These are phyloP conservation scores for Castor canadensis DNA, from an alignment of 2,113 vertebrate genomes.

Conservation along the genomic window DNA sequence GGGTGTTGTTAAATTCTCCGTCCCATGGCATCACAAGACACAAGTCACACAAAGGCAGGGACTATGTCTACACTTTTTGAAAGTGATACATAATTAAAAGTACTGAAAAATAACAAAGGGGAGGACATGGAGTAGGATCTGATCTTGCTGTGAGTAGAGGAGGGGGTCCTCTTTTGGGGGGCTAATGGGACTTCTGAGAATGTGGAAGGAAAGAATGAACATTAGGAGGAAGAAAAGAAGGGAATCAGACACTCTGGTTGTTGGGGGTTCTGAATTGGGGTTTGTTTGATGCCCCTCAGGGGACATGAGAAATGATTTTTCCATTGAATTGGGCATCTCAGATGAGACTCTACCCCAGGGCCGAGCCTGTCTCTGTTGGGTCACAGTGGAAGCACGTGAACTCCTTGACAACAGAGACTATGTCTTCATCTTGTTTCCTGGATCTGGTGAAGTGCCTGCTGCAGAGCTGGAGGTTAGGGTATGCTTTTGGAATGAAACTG, in stretches of 20 bases:
- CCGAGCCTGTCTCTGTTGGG: not conserved
- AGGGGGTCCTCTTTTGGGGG: not conserved
- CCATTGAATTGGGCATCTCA: not conserved
- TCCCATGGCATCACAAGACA: not conserved
- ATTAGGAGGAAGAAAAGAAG: not conserved
- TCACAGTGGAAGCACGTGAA: not conserved
- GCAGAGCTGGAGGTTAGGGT: not conserved
- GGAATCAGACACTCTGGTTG: too few relatives aligned
- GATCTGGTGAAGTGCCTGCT: not conserved
- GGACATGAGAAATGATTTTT: not conserved
- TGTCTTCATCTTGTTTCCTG: not conserved
- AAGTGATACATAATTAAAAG: not conserved
- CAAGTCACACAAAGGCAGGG: not conserved
- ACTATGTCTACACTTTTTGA: not conserved
- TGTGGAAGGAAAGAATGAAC: not conserved
- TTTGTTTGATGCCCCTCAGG: not conserved
- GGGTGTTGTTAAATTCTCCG: not conserved
- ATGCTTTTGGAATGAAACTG: not conserved
- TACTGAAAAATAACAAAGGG: not conserved
- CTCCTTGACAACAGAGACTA: not conserved
- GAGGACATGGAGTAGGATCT: not conserved
- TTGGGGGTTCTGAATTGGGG: not conserved
- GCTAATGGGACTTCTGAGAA: not conserved
- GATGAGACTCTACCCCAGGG: not conserved
- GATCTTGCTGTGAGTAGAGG: not conserved